These are phyloP conservation scores for Ennomos erosarius DNA, from an alignment of 2,888 invertebrate genomes.

Conservation along the genomic window DNA sequence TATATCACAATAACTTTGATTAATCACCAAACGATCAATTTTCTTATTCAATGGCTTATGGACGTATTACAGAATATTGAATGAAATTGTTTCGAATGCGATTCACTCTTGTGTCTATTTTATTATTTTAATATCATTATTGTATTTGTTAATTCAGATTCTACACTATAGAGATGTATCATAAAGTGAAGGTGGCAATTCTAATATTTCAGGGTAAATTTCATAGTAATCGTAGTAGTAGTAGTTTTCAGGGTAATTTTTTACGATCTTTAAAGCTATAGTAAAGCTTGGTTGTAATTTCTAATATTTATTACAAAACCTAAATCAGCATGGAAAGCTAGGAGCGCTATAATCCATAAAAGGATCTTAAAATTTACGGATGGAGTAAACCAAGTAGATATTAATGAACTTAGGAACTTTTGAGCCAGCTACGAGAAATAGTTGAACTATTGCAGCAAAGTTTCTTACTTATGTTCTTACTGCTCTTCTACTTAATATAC, in stretches of 20 bases:
- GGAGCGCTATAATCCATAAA: slow-evolving; percentile 27
- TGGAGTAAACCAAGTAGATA: slow-evolving; percentile 33
- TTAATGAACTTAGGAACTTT: slow-evolving; percentile 52
- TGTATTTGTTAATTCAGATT: too few species aligned
- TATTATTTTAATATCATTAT: too few species aligned
- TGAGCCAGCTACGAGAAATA: slow-evolving; percentile 47
- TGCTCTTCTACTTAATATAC: slow-evolving; percentile 29
- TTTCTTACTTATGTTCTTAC: slow-evolving; percentile 46
- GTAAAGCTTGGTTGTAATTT: too few species aligned
- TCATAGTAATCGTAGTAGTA: too few species aligned
- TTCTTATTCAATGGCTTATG: slow-evolving; percentile 44
- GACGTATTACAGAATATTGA: slow-evolving; percentile 44
- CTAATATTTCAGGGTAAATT: too few species aligned
- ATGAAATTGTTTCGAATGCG: slow-evolving; percentile 41
- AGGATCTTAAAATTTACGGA: slow-evolving; percentile 35
- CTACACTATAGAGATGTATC: too few species aligned
- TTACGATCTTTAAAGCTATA: too few species aligned
- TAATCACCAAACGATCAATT: slow-evolving; percentile 54
- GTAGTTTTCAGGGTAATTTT: too few species aligned
- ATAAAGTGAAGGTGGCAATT: too few species aligned
- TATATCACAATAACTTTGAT: slow-evolving; percentile 58
- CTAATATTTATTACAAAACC: not conserved
- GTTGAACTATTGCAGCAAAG: slow-evolving; percentile 45
- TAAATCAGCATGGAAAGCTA: not conserved
- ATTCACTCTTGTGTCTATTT: not conserved